Percentiles rank a stretch among this genome's conserved stretches.
phyloP scores from a whole-genome alignment of 2,797 vertebrate species.

The Forpus xanthops region DNA sequence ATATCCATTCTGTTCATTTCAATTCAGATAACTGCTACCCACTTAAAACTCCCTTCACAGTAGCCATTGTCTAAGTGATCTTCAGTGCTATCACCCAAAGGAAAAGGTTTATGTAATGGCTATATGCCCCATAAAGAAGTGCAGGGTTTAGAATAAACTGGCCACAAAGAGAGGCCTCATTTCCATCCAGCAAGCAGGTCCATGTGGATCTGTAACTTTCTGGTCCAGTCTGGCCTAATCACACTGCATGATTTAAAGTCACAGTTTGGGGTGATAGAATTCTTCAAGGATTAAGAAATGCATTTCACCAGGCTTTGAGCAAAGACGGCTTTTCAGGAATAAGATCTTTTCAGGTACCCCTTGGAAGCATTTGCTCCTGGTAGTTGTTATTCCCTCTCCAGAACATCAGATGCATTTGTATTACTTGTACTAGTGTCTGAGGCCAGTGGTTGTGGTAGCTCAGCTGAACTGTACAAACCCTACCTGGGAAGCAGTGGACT shows the following conservation, averaged over 20 bases:
- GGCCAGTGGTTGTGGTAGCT: not conserved
- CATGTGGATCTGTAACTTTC: not conserved
- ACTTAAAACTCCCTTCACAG: not conserved
- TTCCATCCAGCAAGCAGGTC: not conserved
- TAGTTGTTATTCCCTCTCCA: not conserved
- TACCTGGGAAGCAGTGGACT: not conserved
- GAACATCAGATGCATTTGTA: not conserved
- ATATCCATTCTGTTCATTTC: slow-evolving; percentile 5
- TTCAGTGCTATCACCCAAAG: not conserved
- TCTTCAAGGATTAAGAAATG: not conserved
- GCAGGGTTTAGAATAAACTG: not conserved
- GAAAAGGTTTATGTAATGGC: not conserved
- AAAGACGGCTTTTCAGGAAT: not conserved
- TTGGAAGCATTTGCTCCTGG: not conserved
- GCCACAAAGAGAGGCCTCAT: not conserved
- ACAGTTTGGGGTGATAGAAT: not conserved
- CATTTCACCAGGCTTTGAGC: not conserved
- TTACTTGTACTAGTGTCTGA: not conserved
- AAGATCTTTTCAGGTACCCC: not conserved
- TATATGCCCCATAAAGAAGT: not conserved
- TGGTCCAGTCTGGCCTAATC: not conserved
- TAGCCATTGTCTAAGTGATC: not conserved
- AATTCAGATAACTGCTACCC: not conserved
- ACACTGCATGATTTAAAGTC: not conserved
- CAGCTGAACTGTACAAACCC: not conserved